phyloP scores from a whole-genome alignment of 1,140 invertebrate genomes.

The Pteromalus puparum region DNA sequence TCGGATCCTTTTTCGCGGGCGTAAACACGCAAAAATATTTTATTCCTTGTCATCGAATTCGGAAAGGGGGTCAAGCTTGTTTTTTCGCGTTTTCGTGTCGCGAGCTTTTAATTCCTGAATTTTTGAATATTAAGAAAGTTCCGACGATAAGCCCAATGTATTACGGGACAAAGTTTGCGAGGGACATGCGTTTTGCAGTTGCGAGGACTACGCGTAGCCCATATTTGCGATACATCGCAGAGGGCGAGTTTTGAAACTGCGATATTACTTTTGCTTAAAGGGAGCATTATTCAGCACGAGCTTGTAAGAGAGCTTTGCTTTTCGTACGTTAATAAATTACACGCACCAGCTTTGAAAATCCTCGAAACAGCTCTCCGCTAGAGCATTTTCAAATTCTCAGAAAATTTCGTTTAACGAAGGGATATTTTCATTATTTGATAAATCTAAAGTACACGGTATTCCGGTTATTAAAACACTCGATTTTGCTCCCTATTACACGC shows the following conservation, averaged over 20 bases:
- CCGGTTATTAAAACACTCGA: no score
- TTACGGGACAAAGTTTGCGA: neutral
- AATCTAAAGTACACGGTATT: no score
- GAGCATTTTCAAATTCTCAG: neutral
- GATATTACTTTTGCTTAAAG: neutral
- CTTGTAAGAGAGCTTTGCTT: neutral
- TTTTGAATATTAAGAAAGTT: neutral
- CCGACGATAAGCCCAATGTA: neutral
- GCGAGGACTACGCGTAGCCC: no score
- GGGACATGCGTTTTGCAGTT: neutral
- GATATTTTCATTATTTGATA: no score
- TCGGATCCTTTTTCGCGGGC: neutral
- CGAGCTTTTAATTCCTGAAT: neutral
- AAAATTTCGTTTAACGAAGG: neutral
- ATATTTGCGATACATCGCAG: neutral
- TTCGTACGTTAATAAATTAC: neutral
- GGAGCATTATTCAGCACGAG: neutral
- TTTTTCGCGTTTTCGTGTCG: neutral
- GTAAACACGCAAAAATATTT: slow-evolving; percentile 10
- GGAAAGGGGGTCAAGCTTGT: no score
- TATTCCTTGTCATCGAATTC: neutral
- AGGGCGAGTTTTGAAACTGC: neutral
- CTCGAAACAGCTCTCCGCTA: neutral
- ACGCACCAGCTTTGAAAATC: neutral
- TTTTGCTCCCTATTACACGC: no score